phyloP scores from a whole-genome alignment of 2,797 vertebrate species.

The Macrochelys suwanniensis region DNA sequence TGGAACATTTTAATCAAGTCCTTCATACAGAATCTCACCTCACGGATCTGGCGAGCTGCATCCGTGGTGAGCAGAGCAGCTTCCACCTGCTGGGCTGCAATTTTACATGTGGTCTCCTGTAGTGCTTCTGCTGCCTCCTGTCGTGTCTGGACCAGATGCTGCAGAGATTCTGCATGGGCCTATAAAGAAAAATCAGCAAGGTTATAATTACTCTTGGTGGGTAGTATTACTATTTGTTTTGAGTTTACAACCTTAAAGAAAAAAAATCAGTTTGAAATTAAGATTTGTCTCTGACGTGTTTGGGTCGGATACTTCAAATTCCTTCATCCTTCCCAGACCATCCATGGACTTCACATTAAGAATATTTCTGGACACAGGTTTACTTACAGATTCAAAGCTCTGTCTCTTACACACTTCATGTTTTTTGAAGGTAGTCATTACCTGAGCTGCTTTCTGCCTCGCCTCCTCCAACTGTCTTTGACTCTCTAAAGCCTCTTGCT shows the following conservation, averaged over 20 bases:
- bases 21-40: conserved; percentile 81
- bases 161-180: conserved; percentile 89
- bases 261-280: conserved; percentile 25
- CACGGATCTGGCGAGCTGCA: conserved; percentile 87
- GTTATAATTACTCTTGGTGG: not conserved
- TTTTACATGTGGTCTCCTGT: conserved; percentile 86
- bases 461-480: conserved; percentile 92
- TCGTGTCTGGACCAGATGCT: conserved; percentile 85
- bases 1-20: not conserved
- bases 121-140: conserved; percentile 85
- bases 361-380: not conserved
- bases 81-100: conserved; percentile 90
- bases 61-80: conserved; percentile 84
- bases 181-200: conserved; percentile 58
- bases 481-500: conserved; percentile 91
- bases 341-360: conserved; percentile 11
- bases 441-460: conserved; percentile 91
- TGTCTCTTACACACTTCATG: conserved; percentile 21
- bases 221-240: not conserved
- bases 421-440: conserved; percentile 74
- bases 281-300: not conserved
- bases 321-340: not conserved
- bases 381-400: conserved; percentile 39
- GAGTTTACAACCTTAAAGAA: not conserved
- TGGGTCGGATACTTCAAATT: not conserved